Conservation (phyloP, 2,113 vertebrate species). For the Cichladusa arquata region DNA sequence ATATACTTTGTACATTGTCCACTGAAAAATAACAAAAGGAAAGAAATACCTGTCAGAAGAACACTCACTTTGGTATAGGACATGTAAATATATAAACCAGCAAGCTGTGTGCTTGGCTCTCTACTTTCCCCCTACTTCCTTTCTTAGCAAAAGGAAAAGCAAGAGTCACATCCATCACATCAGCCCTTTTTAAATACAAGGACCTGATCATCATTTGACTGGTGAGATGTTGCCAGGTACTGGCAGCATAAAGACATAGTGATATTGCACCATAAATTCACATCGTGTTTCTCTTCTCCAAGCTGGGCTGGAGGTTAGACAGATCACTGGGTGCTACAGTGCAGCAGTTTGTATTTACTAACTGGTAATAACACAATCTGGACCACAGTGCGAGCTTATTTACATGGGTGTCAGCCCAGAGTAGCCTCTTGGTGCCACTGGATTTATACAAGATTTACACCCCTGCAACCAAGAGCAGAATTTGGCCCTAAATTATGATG, state of each 20-base stretch:
- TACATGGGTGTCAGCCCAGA: background rate
- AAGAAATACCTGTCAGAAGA: background rate
- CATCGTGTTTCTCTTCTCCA: background rate
- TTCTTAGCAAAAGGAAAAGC: background rate
- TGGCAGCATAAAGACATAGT: background rate
- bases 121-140: background rate
- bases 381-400: background rate
- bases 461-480: background rate
- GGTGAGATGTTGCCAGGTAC: background rate
- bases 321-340: background rate
- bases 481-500: slow-evolving; percentile 5
- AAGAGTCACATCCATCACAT: background rate
- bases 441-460: background rate
- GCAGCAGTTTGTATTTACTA: background rate
- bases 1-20: background rate
- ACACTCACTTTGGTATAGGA: background rate
- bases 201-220: background rate
- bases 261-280: background rate
- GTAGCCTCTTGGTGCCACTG: background rate
- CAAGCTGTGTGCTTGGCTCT: background rate
- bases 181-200: background rate
- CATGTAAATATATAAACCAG: background rate
- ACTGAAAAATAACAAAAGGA: background rate
- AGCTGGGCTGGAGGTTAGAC: background rate
- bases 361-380: background rate